These are phyloP conservation scores for Archaeoteleia sp. DNA, from an alignment of 2,888 invertebrate genomes.

Conservation along the genomic window DNA sequence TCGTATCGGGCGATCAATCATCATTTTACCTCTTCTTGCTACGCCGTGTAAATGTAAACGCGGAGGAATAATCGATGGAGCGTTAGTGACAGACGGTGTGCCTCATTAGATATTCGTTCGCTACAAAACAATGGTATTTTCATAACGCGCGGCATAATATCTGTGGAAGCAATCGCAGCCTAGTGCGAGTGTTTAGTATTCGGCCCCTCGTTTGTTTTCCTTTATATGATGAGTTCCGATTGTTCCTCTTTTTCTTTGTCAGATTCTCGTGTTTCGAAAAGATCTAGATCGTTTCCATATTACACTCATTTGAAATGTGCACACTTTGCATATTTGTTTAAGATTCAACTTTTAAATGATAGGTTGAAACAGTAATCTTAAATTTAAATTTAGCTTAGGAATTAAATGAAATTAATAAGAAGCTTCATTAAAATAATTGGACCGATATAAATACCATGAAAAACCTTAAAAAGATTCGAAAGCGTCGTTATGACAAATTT, in stretches of 20 bases:
- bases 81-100: constrained; percentile 15
- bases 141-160: constrained; percentile 11
- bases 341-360: too few species aligned
- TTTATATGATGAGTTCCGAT: constrained; percentile 2
- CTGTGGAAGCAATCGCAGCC: constrained; percentile 7
- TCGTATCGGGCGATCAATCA: constrained; percentile 15
- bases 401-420: too few species aligned
- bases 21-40: constrained; percentile 7
- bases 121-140: constrained; percentile 14
- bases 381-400: too few species aligned
- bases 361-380: too few species aligned
- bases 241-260: background rate
- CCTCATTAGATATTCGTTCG: constrained; percentile 13
- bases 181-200: constrained; percentile 8
- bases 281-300: constrained; percentile 1
- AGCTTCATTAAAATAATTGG: too few species aligned
- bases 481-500: too few species aligned
- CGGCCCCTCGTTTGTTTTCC: constrained; percentile 8
- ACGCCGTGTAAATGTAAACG: background rate
- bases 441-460: too few species aligned
- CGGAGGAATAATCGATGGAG: constrained; percentile 9
- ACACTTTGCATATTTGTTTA: too few species aligned
- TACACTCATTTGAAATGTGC: too few species aligned
- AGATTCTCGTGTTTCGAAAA: background rate
- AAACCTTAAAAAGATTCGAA: too few species aligned